phyloP scores from a whole-genome alignment of 2,888 invertebrate genomes.

The Drosophila vallismaia region DNA sequence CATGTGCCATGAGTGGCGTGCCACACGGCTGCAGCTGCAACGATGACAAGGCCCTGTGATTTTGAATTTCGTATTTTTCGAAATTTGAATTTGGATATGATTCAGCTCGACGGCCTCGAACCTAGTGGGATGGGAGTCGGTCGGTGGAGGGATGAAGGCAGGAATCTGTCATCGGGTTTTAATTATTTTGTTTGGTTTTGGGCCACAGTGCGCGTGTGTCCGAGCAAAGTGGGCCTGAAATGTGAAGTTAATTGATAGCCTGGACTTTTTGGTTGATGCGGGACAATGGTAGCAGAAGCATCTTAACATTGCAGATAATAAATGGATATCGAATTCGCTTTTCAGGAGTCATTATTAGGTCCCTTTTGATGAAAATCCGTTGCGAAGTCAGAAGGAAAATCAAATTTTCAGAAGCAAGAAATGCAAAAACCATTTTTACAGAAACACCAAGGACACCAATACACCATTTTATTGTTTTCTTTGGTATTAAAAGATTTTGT shows the following conservation, averaged over 20 bases:
- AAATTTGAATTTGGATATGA: conserved; percentile 71
- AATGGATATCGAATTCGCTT: conserved; percentile 11
- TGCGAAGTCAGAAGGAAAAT: too few species aligned
- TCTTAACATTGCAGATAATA: conserved; percentile 43
- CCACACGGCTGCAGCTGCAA: conserved; percentile 31
- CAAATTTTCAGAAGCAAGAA: too few species aligned
- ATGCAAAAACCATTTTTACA: too few species aligned
- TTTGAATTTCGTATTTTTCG: conserved; percentile 51
- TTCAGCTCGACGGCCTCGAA: conserved; percentile 34
- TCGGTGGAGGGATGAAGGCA: conserved; percentile 8
- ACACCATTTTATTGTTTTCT: too few species aligned
- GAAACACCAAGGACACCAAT: too few species aligned
- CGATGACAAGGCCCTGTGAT: conserved; percentile 48
- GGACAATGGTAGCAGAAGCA: conserved; percentile 19
- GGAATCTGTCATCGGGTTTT: conserved; percentile 62
- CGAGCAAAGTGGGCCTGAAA: conserved; percentile 55
- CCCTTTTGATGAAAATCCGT: too few species aligned
- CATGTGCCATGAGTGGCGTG: conserved; percentile 55
- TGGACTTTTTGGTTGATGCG: conserved; percentile 36
- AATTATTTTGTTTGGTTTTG: conserved; percentile 75
- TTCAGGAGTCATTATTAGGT: background rate
- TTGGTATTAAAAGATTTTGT: too few species aligned
- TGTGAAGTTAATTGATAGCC: conserved; percentile 69
- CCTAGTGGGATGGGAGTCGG: background rate
- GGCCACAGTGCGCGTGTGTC: conserved; percentile 5